A percentile compares a stretch with the other conserved stretches of the same genome.
Conservation (phyloP, 1,140 invertebrate species). For the Zophobas atratus region DNA sequence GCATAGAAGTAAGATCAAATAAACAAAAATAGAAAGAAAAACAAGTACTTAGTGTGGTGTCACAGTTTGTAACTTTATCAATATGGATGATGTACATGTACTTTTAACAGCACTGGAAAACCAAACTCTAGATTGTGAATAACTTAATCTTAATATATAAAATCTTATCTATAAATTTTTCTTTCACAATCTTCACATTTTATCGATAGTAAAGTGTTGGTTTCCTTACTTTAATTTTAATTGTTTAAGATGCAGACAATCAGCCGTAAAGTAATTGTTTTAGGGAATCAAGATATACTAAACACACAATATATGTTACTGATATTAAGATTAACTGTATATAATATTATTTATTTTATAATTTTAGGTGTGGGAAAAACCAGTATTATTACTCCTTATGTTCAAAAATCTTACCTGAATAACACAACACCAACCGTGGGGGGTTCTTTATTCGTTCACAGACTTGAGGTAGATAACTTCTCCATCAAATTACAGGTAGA, state of each 20-base stretch:
- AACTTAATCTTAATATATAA: too few species aligned
- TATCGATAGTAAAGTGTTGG: not conserved
- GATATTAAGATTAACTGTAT: conserved; percentile 6
- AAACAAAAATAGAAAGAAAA: too few species aligned
- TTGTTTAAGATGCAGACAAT: conserved; percentile 76
- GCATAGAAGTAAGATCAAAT: too few species aligned
- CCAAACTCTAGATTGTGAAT: too few species aligned
- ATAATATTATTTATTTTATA: conserved; percentile 41
- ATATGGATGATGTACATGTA: too few species aligned
- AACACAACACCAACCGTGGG: conserved; percentile 87
- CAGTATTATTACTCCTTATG: conserved; percentile 84
- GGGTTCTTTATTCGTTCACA: conserved; percentile 90
- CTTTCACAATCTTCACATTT: not conserved
- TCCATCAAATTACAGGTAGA: conserved; percentile 82
- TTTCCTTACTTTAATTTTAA: not conserved
- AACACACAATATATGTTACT: not conserved
- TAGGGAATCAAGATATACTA: conserved; percentile 82
- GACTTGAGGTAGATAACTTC: conserved; percentile 79
- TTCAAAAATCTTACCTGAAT: conserved; percentile 82
- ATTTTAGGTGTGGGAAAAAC: conserved; percentile 89
- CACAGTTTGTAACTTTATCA: too few species aligned
- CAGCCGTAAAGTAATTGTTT: conserved; percentile 86
- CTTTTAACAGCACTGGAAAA: too few species aligned
- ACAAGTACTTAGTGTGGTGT: too few species aligned
- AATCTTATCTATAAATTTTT: too few species aligned